Evolutionary conservation across 2,113 vertebrate species (phyloP).

Genomic region (Mugil cephalus): DNA sequence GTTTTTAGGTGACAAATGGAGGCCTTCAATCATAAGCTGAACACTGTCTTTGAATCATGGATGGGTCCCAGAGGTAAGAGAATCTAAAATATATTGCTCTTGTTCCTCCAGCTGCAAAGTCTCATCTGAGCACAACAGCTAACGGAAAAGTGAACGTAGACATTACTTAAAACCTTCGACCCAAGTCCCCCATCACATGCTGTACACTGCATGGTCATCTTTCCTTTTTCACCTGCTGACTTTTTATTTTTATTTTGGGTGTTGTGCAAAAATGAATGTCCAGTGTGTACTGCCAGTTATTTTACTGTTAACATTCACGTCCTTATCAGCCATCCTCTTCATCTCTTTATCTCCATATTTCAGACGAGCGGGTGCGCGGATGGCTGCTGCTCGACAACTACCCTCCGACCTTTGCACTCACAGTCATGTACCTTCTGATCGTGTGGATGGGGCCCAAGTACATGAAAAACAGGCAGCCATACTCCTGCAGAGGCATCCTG

Average conservation of each 20-base stretch:
- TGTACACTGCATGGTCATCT: neutral
- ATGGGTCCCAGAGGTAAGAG: slow-evolving; percentile 95
- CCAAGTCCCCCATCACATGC: neutral
- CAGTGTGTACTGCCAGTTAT: neutral
- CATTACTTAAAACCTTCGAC: slow-evolving; percentile 19
- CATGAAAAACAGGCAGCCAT: slow-evolving; percentile 90
- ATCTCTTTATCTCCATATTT: slow-evolving; percentile 61
- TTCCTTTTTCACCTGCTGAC: slow-evolving; percentile 6
- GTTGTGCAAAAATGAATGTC: slow-evolving; percentile 30
- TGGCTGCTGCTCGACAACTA: slow-evolving; percentile 96
- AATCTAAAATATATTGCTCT: neutral
- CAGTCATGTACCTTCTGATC: slow-evolving; percentile 91
- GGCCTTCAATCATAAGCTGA: slow-evolving; percentile 89
- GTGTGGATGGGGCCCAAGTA: slow-evolving; percentile 97
- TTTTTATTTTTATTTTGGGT: neutral
- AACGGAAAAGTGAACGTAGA: too few relatives aligned
- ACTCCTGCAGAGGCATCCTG: slow-evolving; percentile 90
- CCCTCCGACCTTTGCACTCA: slow-evolving; percentile 90
- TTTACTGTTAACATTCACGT: neutral
- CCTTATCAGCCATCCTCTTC: neutral
- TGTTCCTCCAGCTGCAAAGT: too few relatives aligned
- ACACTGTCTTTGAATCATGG: slow-evolving; percentile 90
- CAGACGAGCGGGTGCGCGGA: slow-evolving; percentile 94
- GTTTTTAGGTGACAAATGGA: slow-evolving; percentile 91
- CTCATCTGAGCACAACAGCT: too few relatives aligned